Conservation (phyloP, 2,113 vertebrate species). For the Periophthalmus modestus region DNA sequence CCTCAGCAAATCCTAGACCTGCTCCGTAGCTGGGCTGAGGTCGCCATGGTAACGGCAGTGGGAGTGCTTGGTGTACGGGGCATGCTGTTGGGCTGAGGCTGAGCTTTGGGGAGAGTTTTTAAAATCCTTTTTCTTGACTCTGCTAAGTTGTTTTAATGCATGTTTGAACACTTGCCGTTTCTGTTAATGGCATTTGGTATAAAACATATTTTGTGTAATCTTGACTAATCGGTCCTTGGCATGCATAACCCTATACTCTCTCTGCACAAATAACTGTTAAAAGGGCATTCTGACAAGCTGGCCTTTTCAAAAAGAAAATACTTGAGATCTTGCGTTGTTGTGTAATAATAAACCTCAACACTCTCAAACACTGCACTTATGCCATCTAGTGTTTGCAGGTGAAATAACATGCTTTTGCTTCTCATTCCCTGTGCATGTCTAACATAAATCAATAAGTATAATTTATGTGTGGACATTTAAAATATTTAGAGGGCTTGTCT, state of each 20-base stretch:
- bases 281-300: neutral
- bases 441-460: neutral
- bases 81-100: slow-evolving; percentile 21
- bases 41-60: slow-evolving; percentile 60
- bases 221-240: neutral
- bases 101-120: slow-evolving; percentile 11
- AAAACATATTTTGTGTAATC: slow-evolving; percentile 20
- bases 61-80: slow-evolving; percentile 35
- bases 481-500: slow-evolving; percentile 31
- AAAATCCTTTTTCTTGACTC: slow-evolving; percentile 26
- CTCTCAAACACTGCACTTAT: neutral
- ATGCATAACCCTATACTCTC: neutral
- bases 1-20: slow-evolving; percentile 42
- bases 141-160: slow-evolving; percentile 25
- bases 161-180: slow-evolving; percentile 34
- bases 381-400: slow-evolving; percentile 51
- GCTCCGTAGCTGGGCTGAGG: slow-evolving; percentile 34
- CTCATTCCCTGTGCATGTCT: slow-evolving; percentile 17
- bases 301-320: neutral
- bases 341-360: too few species aligned
- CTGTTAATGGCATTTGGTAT: slow-evolving; percentile 20
- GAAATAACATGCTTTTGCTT: slow-evolving; percentile 29
- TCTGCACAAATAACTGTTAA: neutral
- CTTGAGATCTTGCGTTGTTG: too few species aligned
- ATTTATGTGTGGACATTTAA: neutral